Base-by-base conservation (phyloP, 2,113 vertebrate genomes). In the Cynoglossus semilaevis region DNA sequence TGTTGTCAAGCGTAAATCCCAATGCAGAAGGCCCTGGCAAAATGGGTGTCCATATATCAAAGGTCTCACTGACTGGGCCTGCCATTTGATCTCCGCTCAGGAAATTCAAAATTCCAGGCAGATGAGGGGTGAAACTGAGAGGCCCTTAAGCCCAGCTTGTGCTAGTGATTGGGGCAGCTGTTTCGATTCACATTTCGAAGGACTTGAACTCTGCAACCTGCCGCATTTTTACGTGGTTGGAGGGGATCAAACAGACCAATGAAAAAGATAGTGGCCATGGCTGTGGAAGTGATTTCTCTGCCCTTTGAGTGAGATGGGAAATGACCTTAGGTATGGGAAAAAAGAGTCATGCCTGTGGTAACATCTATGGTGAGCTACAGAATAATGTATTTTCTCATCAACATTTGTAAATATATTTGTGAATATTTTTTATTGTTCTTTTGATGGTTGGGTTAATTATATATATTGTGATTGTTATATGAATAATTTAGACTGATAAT, bases 41-140 rank as follows among this genome's bases (percentile, higher is more conserved):
- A 88, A 91, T 86, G 90, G 88, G 87, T 85, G 88, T 91, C 89
- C 80, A 83, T 91, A 88, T 93, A 92, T 93, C 91, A 94, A 91
- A 92, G 87, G 85, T 81, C 80, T 88, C 81, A 88, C 79, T 87
- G 88, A 88, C 89, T 91, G 34, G 61, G 74, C 71, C 82, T 93
- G 91, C 87, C 88, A 92, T 90, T 93, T 79, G 88, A 91, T 93
- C 88, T 88, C 87, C 82, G 89, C 76, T 89, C 81, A 91, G 89
- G 88, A 92, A 94, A 93, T 90, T 89, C 40, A 76, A 87, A 88
- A 93, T 93, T 93, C 85, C 86, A 92, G 90, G 90, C 85, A 93
- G 89, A 94, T 90, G 88, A 92, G 89, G 90, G 81, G 62, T 92
- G 91, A 94, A 94, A 93, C 88, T 85, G 89, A 91, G 91, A 92